Percentiles rank a stretch among this genome's conserved stretches.
Conservation (phyloP, 2,797 vertebrate species). For the Diglossa cyanea region DNA sequence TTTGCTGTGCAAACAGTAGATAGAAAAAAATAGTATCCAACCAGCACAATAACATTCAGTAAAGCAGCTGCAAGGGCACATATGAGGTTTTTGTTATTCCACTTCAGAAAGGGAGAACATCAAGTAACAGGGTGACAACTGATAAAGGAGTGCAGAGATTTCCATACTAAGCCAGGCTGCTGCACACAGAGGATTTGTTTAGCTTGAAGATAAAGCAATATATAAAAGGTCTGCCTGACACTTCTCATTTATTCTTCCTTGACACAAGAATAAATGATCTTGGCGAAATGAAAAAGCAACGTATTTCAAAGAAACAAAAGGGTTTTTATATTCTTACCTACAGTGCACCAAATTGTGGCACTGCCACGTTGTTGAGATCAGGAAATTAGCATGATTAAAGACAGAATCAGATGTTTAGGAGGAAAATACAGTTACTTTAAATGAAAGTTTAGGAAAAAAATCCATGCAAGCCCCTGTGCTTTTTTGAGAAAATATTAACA, state of each 20-base stretch:
- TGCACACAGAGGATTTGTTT: neutral
- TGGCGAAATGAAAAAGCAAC: neutral
- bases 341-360: neutral
- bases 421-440: neutral
- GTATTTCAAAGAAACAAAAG: conserved; percentile 12
- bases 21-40: neutral
- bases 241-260: conserved; percentile 10
- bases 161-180: neutral
- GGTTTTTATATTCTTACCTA: neutral
- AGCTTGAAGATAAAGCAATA: conserved; percentile 6
- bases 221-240: neutral
- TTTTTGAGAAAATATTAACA: neutral
- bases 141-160: neutral
- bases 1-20: neutral
- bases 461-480: neutral
- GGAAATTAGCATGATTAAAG: neutral
- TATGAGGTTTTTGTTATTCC: neutral
- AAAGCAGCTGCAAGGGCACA: neutral
- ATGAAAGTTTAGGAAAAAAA: neutral
- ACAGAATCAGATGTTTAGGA: neutral
- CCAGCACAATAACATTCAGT: neutral
- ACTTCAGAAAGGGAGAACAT: neutral
- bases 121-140: neutral
- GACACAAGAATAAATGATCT: neutral
- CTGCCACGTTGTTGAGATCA: neutral